These are phyloP conservation scores for Campaea margaritaria DNA, from an alignment of 2,888 invertebrate species.

Conservation along the genomic window DNA sequence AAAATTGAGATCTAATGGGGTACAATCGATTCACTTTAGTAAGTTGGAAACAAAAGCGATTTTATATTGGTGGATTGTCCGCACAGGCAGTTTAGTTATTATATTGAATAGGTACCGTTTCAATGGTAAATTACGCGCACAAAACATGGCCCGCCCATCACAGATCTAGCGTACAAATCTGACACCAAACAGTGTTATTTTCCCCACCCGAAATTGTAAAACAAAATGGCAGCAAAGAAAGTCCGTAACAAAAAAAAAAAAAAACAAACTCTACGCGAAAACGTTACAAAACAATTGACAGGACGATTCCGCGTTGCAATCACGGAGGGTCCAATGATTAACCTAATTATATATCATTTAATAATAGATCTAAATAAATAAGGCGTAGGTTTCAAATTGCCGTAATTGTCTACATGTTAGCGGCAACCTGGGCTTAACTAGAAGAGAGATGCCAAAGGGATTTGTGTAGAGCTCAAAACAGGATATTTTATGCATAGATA, in stretches of 20 bases:
- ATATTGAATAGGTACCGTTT: neutral
- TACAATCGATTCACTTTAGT: too few species aligned
- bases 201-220: constrained; percentile 10
- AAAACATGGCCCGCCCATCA: neutral
- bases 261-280: constrained; percentile 21
- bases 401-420: constrained; percentile 29
- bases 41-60: too few species aligned
- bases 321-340: constrained; percentile 50
- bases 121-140: constrained; percentile 4
- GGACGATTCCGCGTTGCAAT: constrained; percentile 10
- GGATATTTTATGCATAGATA: neutral
- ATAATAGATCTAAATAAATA: constrained; percentile 68
- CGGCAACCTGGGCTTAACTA: constrained; percentile 40
- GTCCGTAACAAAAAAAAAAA: constrained; percentile 16
- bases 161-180: constrained; percentile 1
- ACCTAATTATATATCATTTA: constrained; percentile 43
- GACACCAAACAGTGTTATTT: constrained; percentile 2
- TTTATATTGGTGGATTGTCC: too few species aligned
- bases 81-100: too few species aligned
- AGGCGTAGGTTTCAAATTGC: constrained; percentile 44
- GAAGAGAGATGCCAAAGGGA: constrained; percentile 45
- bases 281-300: constrained; percentile 18
- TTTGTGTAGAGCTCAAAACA: constrained; percentile 35
- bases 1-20: too few species aligned
- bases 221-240: constrained; percentile 18